phyloP scores from a whole-genome alignment of 2,113 vertebrate species.

The Caretta caretta region DNA sequence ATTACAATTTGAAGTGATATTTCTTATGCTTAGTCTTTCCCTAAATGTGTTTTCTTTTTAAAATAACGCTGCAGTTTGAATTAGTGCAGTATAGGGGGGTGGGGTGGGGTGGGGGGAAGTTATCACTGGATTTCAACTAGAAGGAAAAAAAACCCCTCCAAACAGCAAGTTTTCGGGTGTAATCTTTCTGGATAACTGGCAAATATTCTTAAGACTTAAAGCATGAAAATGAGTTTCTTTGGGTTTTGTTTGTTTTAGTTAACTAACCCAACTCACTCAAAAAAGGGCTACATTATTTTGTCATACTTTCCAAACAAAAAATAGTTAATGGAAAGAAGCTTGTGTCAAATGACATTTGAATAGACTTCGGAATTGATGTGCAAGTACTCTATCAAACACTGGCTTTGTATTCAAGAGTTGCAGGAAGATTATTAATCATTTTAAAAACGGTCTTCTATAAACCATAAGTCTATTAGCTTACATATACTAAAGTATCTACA shows the following conservation, averaged over 20 bases:
- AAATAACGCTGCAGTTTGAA: not conserved
- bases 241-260: not conserved
- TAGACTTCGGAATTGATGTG: not conserved
- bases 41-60: not conserved
- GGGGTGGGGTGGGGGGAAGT: too few species aligned
- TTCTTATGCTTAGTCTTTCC: not conserved
- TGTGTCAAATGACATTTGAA: not conserved
- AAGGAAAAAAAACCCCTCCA: not conserved
- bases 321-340: not conserved
- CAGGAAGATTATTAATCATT: not conserved
- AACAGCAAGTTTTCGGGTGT: not conserved
- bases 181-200: not conserved
- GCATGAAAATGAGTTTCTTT: not conserved
- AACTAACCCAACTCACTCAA: not conserved
- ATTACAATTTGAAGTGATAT: not conserved
- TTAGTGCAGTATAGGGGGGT: not conserved
- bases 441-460: not conserved
- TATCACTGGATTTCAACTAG: not conserved
- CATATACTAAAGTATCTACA: not conserved
- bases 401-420: not conserved
- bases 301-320: slow-evolving; percentile 10
- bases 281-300: not conserved
- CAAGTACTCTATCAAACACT: not conserved
- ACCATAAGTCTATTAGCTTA: not conserved
- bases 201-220: not conserved